A percentile compares a stretch with the other conserved stretches of the same genome.
Conservation (phyloP, 2,113 vertebrate species). For the Triplophysa dalaica region DNA sequence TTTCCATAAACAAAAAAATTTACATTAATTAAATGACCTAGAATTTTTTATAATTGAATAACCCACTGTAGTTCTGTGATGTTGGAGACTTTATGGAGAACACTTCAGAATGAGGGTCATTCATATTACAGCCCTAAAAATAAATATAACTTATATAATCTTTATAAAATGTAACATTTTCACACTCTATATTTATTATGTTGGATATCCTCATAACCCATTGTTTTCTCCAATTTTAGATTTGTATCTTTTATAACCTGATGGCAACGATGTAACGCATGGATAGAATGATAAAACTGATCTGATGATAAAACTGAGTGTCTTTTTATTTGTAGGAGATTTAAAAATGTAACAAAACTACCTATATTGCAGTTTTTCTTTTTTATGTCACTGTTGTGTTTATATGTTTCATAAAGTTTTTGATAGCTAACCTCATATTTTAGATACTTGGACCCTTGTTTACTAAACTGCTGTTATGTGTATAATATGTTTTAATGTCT, state of each 20-base stretch:
- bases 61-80: background rate
- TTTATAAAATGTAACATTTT: no score
- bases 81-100: conserved; percentile 1
- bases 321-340: no score
- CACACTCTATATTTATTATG: no score
- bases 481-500: background rate
- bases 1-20: background rate
- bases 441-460: background rate
- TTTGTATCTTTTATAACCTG: background rate
- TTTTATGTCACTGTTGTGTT: background rate
- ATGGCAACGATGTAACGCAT: background rate
- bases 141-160: background rate
- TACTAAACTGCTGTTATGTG: conserved; percentile 1
- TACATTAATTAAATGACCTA: no score
- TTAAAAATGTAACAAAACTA: no score
- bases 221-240: no score
- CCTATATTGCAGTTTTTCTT: background rate
- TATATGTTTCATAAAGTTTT: background rate
- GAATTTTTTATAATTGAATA: no score
- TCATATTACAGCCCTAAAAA: background rate
- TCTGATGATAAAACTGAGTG: no score
- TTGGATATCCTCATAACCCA: no score
- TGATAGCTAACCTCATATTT: conserved; percentile 8
- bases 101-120: background rate
- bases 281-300: background rate